Percentiles rank a stretch among this genome's conserved stretches.
These are phyloP conservation scores for Meloidogyne hapla DNA, from an alignment of 1,140 invertebrate species.

Conservation along the genomic window DNA sequence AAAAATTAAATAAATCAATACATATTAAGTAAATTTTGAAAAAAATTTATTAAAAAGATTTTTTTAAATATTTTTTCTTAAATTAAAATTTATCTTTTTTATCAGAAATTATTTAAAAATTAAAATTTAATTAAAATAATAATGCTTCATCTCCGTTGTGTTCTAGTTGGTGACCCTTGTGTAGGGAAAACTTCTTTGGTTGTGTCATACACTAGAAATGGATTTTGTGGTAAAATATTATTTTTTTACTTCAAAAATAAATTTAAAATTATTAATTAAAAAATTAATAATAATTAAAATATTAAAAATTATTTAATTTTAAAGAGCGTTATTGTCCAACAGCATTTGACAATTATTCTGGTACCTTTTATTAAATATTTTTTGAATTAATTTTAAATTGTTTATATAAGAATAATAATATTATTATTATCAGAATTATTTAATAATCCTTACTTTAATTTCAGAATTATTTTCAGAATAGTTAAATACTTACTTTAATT, in stretches of 20 bases:
- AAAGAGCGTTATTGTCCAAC: conserved; percentile 82
- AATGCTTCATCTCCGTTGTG: conserved; percentile 75
- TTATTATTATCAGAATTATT: no score
- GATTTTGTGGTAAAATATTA: conserved; percentile 70
- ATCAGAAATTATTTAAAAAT: no score
- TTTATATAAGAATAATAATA: no score
- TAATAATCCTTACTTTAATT: no score
- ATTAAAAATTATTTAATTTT: conserved; percentile 11
- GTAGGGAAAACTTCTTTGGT: conserved; percentile 88
- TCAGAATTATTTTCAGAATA: no score
- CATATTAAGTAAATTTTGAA: no score
- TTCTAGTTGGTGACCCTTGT: conserved; percentile 83
- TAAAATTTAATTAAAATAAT: background rate
- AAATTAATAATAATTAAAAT: background rate
- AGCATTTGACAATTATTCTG: conserved; percentile 69
- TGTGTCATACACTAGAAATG: conserved; percentile 86
- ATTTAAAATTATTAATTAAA: background rate
- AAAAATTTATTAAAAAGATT: no score
- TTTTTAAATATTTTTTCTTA: background rate
- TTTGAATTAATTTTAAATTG: no score
- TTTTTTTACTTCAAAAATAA: no score
- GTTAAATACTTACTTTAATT: no score
- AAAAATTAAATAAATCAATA: no score
- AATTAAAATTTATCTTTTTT: background rate
- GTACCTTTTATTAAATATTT: conserved; percentile 67